Evolutionary conservation across 2,113 vertebrate genomes (phyloP), one percentile per base, ranked within the genome.

Genomic region (Labeo rohita): DNA sequence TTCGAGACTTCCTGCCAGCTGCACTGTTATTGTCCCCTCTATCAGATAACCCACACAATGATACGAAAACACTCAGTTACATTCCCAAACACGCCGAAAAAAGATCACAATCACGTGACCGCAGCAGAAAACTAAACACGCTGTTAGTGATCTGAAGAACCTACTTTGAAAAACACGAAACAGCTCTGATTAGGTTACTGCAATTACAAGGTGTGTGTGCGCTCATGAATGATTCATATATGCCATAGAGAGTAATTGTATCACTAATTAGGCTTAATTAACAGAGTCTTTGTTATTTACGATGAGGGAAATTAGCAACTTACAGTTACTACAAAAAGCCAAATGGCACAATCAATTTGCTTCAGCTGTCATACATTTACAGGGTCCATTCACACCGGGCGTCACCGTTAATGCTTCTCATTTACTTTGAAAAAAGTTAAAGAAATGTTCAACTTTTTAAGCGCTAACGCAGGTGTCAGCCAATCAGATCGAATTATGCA

Each of bases 1-100:
- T 86, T 70, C 12, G 13, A 77, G 10, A 72, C 86, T 88, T 89
- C 89, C 89, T 88, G 86, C 63, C 87, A 89, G 86, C 89, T 89
- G 89, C 77, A 77, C 70, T 54, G 18, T 63, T 54, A 88, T 89
- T 89, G 89, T 89, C 81, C 63, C 47, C 70, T 84, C 18, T 36
- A 86, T 84, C 81, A 86, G 87, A 88, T 88, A 84, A 83, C 45
- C 61, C 70, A 77, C 47, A 85, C 49, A 81, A 80, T 49, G 18
- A 66, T 63, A 54, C 84, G 49, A 49, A 85, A 86, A 91, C 86
- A 86, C 23, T 36, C 85, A 72, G 87, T 87, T 84, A 88, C 77
- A 75, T 73, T 34, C 52, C 79, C 8, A 84, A 83, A 83, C 34
- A 90, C 50, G 87, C 74, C 52, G 80, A 90, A 74, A 81, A 49